Base-by-base conservation (phyloP, 2,797 vertebrate species). In the Phoebastria nigripes region DNA sequence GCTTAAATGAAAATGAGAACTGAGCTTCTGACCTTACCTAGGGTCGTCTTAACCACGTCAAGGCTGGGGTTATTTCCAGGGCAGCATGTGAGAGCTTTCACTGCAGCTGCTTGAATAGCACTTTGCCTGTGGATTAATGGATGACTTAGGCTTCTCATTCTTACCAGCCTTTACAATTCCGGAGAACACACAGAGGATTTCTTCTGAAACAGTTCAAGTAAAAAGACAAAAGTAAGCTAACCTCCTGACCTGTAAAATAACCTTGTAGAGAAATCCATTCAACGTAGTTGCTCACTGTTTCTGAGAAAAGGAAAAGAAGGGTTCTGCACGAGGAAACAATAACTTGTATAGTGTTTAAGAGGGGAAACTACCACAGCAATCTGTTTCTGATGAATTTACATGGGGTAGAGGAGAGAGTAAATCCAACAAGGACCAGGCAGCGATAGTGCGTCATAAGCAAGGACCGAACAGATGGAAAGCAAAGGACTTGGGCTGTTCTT, bases 61-160 rank as follows among this genome's bases (percentile, higher is more conserved):
- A 1, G 5, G 73, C 47, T 1, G 39, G 91, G 94, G 96, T 97
- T 93, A 96, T 93, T 94, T 93, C 93, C 93, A 90, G 96, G 94
- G 95, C 96, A 96, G 91, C 73, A 4, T 51, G 86, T 3, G 73
- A 87, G 94, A 90, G 91, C 93, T 96, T 94, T 96, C 93, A 93
- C 94, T 90, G 70, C 66, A 42, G 91, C 88, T 82, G 80, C 86
- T 65, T 83, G 62, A 86, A 92, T 33, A 59, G 87, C 16, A n/a
- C 66, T 87, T 63, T 33, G 95, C 94, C 70, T 5, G 15, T 35
- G 91, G 95, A 94, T 96, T 95, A 96, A 93, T 82, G 93, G 90
- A 87, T 92, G 94, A 83, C 87, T 93, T 69, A 0, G 58, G 82
- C 93, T 90, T 63, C 96, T 79, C 54, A 52, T 82, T 96, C 89